These are phyloP conservation scores for Cygnus buccinator DNA, from an alignment of 2,113 vertebrate species.

Conservation along the genomic window DNA sequence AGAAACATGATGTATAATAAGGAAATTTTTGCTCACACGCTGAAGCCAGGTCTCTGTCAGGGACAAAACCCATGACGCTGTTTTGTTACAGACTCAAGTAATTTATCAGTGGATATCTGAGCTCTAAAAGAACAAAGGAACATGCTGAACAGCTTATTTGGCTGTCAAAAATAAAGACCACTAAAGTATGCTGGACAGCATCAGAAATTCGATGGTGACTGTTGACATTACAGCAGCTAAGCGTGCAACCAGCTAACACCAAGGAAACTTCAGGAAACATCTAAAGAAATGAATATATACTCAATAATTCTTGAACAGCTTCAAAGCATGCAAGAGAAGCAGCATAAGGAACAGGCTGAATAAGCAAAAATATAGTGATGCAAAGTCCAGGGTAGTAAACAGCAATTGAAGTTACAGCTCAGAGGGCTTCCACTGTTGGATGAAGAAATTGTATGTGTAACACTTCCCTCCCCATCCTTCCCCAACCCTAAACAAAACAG, in stretches of 20 bases:
- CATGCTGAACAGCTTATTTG: background rate
- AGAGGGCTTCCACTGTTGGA: background rate
- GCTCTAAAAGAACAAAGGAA: background rate
- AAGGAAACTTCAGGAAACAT: background rate
- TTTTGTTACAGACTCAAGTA: background rate
- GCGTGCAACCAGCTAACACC: background rate
- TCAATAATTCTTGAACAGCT: background rate
- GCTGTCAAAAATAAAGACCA: background rate
- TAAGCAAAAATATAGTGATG: background rate
- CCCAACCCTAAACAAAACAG: background rate
- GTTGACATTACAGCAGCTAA: background rate
- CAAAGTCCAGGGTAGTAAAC: background rate
- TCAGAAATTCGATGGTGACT: background rate
- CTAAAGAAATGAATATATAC: background rate
- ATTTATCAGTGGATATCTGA: background rate
- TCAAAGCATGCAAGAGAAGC: background rate
- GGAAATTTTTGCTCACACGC: background rate
- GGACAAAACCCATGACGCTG: background rate
- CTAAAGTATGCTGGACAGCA: background rate
- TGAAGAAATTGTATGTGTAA: background rate
- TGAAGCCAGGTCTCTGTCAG: background rate
- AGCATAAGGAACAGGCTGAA: background rate
- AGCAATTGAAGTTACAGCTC: background rate
- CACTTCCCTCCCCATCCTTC: fast-evolving
- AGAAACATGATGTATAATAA: background rate